These are phyloP conservation scores for Allolobophora icterica DNA, from an alignment of 2,888 invertebrate species.

Conservation along the genomic window DNA sequence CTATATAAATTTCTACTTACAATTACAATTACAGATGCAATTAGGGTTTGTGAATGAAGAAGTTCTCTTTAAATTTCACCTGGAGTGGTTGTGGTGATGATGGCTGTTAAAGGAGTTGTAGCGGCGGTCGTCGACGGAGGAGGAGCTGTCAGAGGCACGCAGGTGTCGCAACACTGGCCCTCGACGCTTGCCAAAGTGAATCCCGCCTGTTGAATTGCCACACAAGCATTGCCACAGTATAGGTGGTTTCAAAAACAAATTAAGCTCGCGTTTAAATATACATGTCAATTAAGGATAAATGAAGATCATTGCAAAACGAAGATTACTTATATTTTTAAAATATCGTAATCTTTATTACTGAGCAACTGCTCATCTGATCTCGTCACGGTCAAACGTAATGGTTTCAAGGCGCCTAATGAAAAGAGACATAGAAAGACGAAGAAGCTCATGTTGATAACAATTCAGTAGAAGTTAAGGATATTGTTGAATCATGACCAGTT, in stretches of 20 bases:
- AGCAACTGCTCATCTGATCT: too few relatives aligned
- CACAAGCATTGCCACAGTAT: neutral
- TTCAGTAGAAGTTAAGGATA: neutral
- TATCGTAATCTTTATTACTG: too few relatives aligned
- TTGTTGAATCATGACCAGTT: neutral
- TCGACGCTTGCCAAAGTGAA: slow-evolving; percentile 30
- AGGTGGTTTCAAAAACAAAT: neutral
- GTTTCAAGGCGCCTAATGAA: neutral
- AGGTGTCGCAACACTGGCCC: slow-evolving; percentile 33
- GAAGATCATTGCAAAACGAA: neutral
- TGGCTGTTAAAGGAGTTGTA: slow-evolving; percentile 12
- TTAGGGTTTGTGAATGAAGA: too few relatives aligned
- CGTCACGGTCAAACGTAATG: neutral
- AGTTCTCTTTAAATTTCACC: neutral
- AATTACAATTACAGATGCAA: neutral
- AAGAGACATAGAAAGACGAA: neutral
- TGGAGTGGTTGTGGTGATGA: slow-evolving; percentile 29
- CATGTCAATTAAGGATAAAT: neutral
- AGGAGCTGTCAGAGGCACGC: slow-evolving; percentile 27
- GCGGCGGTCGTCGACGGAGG: neutral
- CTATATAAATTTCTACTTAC: too few relatives aligned
- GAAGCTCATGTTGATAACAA: neutral
- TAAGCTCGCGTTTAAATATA: neutral
- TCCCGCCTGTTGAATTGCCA: neutral
- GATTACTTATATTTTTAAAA: too few relatives aligned